Base-by-base conservation (phyloP, 2,797 vertebrate species). In the Euphonia xanthogaster region DNA sequence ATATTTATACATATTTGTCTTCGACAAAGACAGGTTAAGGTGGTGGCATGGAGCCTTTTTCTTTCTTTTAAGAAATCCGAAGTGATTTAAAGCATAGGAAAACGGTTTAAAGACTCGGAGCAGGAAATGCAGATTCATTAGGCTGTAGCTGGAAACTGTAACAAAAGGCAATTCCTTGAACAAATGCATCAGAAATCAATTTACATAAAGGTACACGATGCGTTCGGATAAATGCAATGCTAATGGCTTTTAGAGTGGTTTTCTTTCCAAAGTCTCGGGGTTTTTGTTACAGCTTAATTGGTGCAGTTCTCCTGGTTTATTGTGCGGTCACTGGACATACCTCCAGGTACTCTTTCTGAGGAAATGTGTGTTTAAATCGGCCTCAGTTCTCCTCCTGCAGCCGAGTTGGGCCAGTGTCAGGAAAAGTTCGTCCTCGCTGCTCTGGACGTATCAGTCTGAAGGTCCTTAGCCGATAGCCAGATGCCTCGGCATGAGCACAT, bases 151-250 rank as follows among this genome's bases (percentile, higher is more conserved):
- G 97, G 97, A 98, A 98, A 98, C 97, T 97, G 98, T 98, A 98
- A 98, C 98, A 98, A 98, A 98, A 98, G 98, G 98, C 98, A 98
- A 97, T 98, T 98, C 97, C 97, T 97, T 97, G 97, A 98, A 97
- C 98, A 98, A 98, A 98, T 98, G 98, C 98, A 98, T 98, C 98
- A 98, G 98, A 98, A 98, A 98, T 98, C 98, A 98, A 98, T 98
- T 98, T 98, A 98, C 98, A 98, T 98, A 98, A 98, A 98, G 98
- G 98, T 98, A 98, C 98, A 98, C 96, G 98, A 98, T 98, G 98
- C 98, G 97, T 98, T 98, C 94, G 97, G 98, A 98, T 98, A 98
- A 98, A 98, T 98, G 98, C 97, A 97, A 98, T 98, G 98, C 98
- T 98, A 98, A 98, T 98, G 98, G 98, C 97, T 98, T 98, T 98